Conservation (phyloP, 2,797 vertebrate species). For the Lacerta agilis region DNA sequence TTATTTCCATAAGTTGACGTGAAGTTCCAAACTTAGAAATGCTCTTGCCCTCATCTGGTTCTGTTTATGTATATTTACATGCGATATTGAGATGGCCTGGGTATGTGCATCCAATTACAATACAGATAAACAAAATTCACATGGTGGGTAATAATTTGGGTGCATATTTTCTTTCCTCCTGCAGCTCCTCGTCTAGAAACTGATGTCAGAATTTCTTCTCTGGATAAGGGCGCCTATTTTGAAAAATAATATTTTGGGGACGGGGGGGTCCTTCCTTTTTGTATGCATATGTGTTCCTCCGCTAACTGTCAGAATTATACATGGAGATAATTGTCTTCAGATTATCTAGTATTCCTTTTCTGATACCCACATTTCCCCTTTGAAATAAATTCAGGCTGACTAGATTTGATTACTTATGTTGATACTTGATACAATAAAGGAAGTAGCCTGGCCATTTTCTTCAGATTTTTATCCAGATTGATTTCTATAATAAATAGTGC, state of each 20-base stretch:
- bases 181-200: background rate
- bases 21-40: background rate
- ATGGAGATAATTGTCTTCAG: background rate
- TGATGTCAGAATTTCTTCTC: background rate
- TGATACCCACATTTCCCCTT: background rate
- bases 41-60: background rate
- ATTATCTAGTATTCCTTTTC: background rate
- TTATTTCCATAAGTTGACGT: background rate
- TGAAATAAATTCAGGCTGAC: background rate
- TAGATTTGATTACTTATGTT: background rate
- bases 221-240: background rate
- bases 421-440: background rate
- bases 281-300: background rate
- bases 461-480: background rate
- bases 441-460: conserved; percentile 6
- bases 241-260: too few relatives aligned
- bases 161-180: background rate
- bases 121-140: background rate
- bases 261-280: background rate
- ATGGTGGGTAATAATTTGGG: background rate
- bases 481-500: conserved; percentile 11
- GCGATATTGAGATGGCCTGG: background rate
- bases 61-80: background rate
- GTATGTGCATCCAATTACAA: background rate
- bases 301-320: background rate